Evolutionary conservation across 2,113 vertebrate species (phyloP).

Genomic region (Cheilinus undulatus): DNA sequence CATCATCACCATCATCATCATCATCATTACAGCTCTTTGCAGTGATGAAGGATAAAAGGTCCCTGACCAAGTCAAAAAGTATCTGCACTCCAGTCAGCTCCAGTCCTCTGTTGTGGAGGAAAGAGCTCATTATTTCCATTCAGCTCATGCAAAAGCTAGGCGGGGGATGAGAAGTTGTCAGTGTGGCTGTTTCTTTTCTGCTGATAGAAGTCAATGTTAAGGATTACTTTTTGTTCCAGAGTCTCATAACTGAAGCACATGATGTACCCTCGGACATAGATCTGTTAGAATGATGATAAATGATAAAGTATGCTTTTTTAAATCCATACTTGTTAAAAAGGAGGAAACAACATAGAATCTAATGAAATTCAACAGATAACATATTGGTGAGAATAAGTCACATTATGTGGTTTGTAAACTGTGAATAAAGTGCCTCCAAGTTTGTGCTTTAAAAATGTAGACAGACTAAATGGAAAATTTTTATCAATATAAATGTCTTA

Average conservation of each 20-base stretch:
- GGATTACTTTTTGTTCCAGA: neutral
- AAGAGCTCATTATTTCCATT: conserved; percentile 39
- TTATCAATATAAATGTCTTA: no score
- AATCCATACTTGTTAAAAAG: neutral
- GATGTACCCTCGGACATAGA: neutral
- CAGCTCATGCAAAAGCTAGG: neutral
- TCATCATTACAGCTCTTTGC: conserved; percentile 28
- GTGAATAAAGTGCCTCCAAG: no score
- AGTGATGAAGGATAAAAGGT: conserved; percentile 20
- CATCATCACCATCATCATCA: conserved; percentile 10
- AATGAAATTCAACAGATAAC: no score
- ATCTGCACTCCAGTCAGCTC: conserved; percentile 7
- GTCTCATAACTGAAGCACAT: neutral
- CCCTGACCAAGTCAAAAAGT: conserved; percentile 27
- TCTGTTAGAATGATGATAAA: neutral
- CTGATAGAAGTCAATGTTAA: neutral
- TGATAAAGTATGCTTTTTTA: neutral
- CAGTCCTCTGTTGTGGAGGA: conserved; percentile 4
- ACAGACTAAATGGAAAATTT: no score
- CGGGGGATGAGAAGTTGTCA: conserved; percentile 1
- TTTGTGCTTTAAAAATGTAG: no score
- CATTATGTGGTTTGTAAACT: no score
- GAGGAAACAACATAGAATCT: no score
- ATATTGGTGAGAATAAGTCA: no score
- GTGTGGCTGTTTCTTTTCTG: neutral